Evolutionary conservation across 2,113 vertebrate genomes (phyloP).

Genomic region (Zosterops pallidus): DNA sequence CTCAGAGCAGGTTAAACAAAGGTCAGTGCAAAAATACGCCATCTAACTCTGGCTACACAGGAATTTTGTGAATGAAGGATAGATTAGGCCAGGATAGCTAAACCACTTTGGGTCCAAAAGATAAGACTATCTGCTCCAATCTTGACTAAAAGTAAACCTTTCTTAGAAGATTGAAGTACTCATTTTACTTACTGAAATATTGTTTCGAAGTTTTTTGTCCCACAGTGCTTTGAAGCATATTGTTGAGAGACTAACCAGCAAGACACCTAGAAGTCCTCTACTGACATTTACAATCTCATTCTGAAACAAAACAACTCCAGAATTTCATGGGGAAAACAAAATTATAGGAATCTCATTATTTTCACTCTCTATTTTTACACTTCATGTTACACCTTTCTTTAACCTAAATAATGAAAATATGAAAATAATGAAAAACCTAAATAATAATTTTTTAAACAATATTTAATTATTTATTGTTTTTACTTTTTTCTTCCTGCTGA

Average conservation of each 20-base stretch:
- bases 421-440: too few relatives aligned
- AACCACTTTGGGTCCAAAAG: not conserved
- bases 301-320: not conserved
- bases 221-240: not conserved
- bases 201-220: not conserved
- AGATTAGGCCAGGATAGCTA: not conserved
- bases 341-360: not conserved
- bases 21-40: slow-evolving; percentile 10
- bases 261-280: not conserved
- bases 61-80: slow-evolving; percentile 48
- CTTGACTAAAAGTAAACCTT: not conserved
- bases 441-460: not conserved
- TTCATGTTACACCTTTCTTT: not conserved
- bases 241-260: not conserved
- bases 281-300: not conserved
- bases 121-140: slow-evolving; percentile 3
- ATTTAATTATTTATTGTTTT: not conserved
- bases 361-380: not conserved
- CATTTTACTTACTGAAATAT: slow-evolving; percentile 9
- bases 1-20: slow-evolving; percentile 55
- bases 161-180: not conserved
- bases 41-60: not conserved
- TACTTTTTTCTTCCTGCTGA: not conserved
- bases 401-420: not conserved
- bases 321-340: not conserved